A percentile compares a stretch with the other conserved stretches of the same genome.
Evolutionary conservation across 2,797 vertebrate species (phyloP).

Genomic region (Cheirogaleus major): DNA sequence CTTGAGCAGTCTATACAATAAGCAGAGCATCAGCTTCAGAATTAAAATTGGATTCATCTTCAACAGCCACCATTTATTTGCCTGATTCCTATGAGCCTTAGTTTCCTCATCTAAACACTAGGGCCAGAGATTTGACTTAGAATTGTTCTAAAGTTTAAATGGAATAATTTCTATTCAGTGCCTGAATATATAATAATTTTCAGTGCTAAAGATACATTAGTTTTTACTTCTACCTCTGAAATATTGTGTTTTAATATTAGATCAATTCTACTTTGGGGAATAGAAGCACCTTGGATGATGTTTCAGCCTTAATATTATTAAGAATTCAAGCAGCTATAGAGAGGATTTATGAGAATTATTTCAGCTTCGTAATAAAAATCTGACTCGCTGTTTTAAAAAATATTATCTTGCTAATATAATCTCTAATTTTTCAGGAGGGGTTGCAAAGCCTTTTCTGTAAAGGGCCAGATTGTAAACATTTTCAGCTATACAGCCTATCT

Average conservation of each 20-base stretch:
- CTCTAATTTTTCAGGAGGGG: background rate
- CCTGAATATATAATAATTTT: background rate
- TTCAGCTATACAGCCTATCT: background rate
- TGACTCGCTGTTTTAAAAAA: background rate
- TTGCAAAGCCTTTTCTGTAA: background rate
- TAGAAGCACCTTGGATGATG: background rate
- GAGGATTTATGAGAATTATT: conserved; percentile 13
- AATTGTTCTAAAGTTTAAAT: background rate
- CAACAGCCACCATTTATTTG: background rate
- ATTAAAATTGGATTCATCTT: background rate
- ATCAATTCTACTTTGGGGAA: background rate
- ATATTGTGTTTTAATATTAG: background rate
- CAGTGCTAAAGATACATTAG: background rate
- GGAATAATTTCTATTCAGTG: background rate
- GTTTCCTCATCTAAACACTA: background rate
- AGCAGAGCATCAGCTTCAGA: background rate
- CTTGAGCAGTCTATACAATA: background rate
- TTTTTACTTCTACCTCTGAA: conserved; percentile 4
- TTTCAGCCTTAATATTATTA: background rate
- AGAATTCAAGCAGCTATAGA: background rate
- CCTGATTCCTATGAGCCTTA: background rate
- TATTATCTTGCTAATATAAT: background rate
- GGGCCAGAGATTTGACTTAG: background rate
- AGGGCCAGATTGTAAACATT: background rate
- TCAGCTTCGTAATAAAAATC: conserved; percentile 20